These are phyloP conservation scores for Coenonympha glycerion DNA, from an alignment of 2,888 invertebrate genomes.

Conservation along the genomic window DNA sequence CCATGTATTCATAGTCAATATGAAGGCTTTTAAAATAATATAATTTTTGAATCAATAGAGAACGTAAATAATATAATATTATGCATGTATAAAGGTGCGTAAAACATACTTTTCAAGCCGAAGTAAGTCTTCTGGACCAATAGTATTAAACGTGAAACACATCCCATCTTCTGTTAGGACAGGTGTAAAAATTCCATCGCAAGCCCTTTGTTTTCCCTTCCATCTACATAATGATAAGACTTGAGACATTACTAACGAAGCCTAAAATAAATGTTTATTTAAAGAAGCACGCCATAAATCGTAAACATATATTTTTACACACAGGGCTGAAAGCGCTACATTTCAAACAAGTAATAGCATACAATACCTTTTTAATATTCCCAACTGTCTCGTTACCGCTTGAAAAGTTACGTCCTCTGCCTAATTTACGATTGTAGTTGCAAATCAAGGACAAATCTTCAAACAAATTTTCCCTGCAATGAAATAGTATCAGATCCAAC, in stretches of 20 bases:
- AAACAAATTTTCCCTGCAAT: not conserved
- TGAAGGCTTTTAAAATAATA: not conserved
- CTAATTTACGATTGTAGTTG: not conserved
- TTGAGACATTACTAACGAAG: not conserved
- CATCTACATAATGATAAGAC: not conserved
- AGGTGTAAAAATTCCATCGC: constrained; percentile 3
- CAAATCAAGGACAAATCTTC: constrained; percentile 9
- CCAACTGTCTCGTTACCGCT: not conserved
- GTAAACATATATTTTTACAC: too few species aligned
- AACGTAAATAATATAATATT: too few species aligned
- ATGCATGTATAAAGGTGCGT: not conserved
- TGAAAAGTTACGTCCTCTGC: not conserved
- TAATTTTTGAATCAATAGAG: not conserved
- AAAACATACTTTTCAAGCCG: constrained; percentile 6
- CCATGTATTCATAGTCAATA: constrained; percentile 1
- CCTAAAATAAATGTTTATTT: constrained; percentile 8
- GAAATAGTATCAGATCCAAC: not conserved
- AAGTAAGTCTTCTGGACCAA: constrained; percentile 11
- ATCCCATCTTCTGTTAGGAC: constrained; percentile 16
- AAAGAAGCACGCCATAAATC: not conserved
- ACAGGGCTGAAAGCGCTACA: too few species aligned
- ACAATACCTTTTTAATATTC: constrained; percentile 3
- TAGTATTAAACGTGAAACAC: constrained; percentile 14
- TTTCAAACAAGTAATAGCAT: too few species aligned
- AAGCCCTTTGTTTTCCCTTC: not conserved